A percentile compares a stretch with the other conserved stretches of the same genome.
phyloP scores from a whole-genome alignment of 2,113 vertebrate species.

The Toxostoma redivivum region DNA sequence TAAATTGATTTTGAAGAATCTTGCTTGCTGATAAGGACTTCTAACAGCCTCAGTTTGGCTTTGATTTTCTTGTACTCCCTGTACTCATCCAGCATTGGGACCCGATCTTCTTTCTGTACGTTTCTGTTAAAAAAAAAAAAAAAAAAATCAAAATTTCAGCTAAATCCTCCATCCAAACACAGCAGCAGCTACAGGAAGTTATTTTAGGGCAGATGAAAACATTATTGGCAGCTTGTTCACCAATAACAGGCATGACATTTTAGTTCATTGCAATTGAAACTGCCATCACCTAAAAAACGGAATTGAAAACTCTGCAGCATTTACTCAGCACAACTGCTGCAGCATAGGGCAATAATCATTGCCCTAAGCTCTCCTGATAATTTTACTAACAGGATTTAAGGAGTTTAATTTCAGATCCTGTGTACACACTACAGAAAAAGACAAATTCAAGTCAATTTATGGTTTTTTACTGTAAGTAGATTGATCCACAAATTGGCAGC shows the following conservation, averaged over 20 bases:
- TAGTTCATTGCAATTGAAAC: neutral
- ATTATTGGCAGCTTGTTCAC: neutral
- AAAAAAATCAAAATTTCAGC: neutral
- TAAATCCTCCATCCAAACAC: neutral
- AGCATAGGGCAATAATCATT: fast-evolving
- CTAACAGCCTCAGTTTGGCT: slow-evolving; percentile 93
- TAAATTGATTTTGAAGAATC: slow-evolving; percentile 97
- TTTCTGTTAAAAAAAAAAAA: slow-evolving; percentile 74
- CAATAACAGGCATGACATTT: neutral
- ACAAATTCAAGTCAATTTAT: neutral
- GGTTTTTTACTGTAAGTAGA: neutral
- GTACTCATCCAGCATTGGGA: slow-evolving; percentile 93
- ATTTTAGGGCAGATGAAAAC: neutral
- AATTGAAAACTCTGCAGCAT: neutral
- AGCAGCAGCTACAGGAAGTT: neutral
- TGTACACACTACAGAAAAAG: neutral
- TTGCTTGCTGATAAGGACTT: slow-evolving; percentile 98
- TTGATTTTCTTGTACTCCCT: slow-evolving; percentile 96
- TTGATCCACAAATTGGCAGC: neutral
- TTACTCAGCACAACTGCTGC: neutral
- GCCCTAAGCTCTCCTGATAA: neutral
- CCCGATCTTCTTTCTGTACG: slow-evolving; percentile 93
- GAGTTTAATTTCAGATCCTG: neutral
- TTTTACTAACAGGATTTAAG: neutral
- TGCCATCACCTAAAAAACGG: neutral